phyloP scores from a whole-genome alignment of 2,888 invertebrate genomes.

The Allophyes oxyacanthae region DNA sequence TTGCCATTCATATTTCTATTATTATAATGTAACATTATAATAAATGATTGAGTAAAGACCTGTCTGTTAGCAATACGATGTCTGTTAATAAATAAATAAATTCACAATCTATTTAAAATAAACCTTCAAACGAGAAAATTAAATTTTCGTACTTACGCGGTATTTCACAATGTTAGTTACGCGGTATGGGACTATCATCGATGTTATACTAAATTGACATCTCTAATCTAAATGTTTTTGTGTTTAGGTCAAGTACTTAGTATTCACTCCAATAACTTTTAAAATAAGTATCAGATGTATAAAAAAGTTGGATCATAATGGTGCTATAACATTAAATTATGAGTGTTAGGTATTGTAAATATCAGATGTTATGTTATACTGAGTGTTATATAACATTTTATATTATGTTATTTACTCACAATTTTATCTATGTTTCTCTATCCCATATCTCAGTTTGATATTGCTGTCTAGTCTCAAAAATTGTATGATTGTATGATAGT shows the following conservation, averaged over 20 bases:
- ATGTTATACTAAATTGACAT: neutral
- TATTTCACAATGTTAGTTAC: too few species aligned
- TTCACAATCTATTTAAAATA: too few species aligned
- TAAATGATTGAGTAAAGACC: too few species aligned
- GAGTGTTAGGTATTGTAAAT: constrained; percentile 54
- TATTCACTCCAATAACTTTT: neutral
- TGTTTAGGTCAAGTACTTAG: neutral
- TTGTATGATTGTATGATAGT: constrained; percentile 71
- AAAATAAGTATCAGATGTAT: constrained; percentile 29
- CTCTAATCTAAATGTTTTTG: neutral
- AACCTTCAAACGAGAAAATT: too few species aligned
- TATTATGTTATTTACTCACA: constrained; percentile 48
- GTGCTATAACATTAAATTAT: constrained; percentile 65
- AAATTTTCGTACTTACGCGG: too few species aligned
- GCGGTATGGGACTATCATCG: neutral
- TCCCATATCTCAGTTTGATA: constrained; percentile 77
- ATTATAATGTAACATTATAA: too few species aligned
- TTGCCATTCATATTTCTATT: too few species aligned
- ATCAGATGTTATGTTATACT: constrained; percentile 44
- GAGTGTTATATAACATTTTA: constrained; percentile 40
- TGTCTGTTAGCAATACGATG: too few species aligned
- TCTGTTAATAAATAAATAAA: too few species aligned
- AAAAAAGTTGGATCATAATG: constrained; percentile 71
- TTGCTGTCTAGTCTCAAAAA: constrained; percentile 86
- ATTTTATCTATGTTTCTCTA: constrained; percentile 49